Percentiles rank a stretch among this genome's conserved stretches.
Conservation (phyloP, 2,888 invertebrate species). For the Teleiodes luculella region DNA sequence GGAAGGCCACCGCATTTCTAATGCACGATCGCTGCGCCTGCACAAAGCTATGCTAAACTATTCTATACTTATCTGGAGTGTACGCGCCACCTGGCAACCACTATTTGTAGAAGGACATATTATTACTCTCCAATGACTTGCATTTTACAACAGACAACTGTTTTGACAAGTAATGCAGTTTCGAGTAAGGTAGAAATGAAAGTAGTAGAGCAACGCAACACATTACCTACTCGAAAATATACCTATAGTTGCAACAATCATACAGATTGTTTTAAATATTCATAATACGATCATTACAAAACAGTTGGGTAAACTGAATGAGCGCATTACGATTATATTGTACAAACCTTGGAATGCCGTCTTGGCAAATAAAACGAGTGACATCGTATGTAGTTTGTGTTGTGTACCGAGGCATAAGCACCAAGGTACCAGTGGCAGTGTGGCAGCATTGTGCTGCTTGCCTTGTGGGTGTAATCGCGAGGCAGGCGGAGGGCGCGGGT, state of each 20-base stretch:
- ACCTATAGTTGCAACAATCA: not conserved
- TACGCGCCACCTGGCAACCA: constrained; percentile 32
- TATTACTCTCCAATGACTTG: constrained; percentile 1
- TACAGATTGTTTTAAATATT: no score
- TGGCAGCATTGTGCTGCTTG: constrained; percentile 44
- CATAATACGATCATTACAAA: not conserved
- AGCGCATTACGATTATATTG: constrained; percentile 1
- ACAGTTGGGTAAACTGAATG: constrained; percentile 6
- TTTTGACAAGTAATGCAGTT: not conserved
- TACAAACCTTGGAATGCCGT: constrained; percentile 9
- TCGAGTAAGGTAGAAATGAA: no score
- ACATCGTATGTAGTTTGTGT: not conserved
- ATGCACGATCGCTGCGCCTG: constrained; percentile 34
- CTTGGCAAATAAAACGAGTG: constrained; percentile 14
- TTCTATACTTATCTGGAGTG: constrained; percentile 49
- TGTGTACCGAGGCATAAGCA: constrained; percentile 11
- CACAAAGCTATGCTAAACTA: constrained; percentile 51
- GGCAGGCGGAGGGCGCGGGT: constrained; percentile 54
- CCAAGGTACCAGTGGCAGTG: constrained; percentile 27
- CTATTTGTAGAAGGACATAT: constrained; percentile 14
- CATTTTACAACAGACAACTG: not conserved
- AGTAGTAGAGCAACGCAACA: no score
- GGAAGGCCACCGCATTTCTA: constrained; percentile 70
- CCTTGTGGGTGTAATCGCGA: constrained; percentile 58
- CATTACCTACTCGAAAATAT: no score